Evolutionary conservation across 2,797 vertebrate species (phyloP).

Genomic region (Luscinia luscinia): DNA sequence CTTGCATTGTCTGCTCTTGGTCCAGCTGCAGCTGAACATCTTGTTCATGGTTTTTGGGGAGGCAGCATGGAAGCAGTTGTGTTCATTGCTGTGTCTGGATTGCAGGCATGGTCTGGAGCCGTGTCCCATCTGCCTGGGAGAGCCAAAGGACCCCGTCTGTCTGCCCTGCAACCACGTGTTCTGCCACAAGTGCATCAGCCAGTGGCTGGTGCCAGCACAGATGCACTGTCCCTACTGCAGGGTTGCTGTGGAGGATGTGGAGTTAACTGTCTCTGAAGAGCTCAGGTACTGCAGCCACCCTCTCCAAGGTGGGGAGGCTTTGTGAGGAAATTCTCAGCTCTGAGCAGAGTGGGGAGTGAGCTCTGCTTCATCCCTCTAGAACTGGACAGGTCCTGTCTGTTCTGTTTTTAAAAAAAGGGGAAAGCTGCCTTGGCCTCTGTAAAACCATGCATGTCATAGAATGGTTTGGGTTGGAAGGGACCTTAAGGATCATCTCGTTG

Average conservation of each 20-base stretch:
- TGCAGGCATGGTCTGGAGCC: conserved; percentile 79
- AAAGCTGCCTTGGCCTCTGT: background rate
- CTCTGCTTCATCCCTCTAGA: background rate
- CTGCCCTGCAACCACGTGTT: conserved; percentile 88
- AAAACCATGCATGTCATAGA: background rate
- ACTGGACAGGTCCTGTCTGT: fast-evolving
- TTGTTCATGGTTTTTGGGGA: background rate
- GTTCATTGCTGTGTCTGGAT: background rate
- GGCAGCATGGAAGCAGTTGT: background rate
- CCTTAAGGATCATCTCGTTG: background rate
- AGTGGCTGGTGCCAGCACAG: conserved; percentile 81
- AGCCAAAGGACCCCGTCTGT: conserved; percentile 83
- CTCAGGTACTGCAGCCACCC: conserved; percentile 77
- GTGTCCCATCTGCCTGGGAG: conserved; percentile 85
- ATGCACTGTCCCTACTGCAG: conserved; percentile 87
- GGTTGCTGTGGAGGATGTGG: conserved; percentile 58
- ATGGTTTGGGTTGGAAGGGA: background rate
- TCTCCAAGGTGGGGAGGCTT: background rate
- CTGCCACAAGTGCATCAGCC: conserved; percentile 84
- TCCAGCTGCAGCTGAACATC: background rate
- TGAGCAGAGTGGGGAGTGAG: background rate
- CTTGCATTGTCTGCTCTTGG: background rate
- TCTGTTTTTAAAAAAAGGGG: background rate
- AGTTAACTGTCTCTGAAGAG: conserved; percentile 71
- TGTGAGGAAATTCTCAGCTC: background rate